These are phyloP conservation scores for Fulmarus glacialis DNA, from an alignment of 2,113 vertebrate species.

Conservation along the genomic window DNA sequence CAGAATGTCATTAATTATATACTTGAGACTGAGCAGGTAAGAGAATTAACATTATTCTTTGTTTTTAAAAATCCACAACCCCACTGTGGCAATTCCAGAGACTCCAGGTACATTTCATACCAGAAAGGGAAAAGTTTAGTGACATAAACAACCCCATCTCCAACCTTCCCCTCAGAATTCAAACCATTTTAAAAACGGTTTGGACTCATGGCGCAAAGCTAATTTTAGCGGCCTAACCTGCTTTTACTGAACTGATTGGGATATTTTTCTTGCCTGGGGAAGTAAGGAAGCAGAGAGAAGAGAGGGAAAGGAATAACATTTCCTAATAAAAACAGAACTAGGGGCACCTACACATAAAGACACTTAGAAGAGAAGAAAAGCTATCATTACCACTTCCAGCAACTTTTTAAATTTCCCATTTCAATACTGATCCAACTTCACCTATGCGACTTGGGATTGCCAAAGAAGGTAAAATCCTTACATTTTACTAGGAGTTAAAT, in stretches of 20 bases:
- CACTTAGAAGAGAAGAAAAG: neutral
- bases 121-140: neutral
- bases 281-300: neutral
- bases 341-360: neutral
- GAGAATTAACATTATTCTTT: neutral
- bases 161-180: neutral
- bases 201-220: neutral
- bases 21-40: neutral
- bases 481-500: constrained; percentile 11
- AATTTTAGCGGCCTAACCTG: neutral
- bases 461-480: neutral
- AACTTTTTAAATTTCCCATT: neutral
- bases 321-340: neutral
- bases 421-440: neutral
- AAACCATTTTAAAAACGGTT: neutral
- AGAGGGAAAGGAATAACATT: neutral
- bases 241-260: neutral
- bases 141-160: neutral
- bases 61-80: neutral
- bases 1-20: neutral
- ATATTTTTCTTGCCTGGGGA: neutral
- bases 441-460: neutral
- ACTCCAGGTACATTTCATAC: neutral
- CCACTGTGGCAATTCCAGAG: neutral
- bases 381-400: neutral